Evolutionary conservation across 2,797 vertebrate species (phyloP), one percentile per base, ranked within the genome.

Genomic region (Stomatorhinus walkeri): DNA sequence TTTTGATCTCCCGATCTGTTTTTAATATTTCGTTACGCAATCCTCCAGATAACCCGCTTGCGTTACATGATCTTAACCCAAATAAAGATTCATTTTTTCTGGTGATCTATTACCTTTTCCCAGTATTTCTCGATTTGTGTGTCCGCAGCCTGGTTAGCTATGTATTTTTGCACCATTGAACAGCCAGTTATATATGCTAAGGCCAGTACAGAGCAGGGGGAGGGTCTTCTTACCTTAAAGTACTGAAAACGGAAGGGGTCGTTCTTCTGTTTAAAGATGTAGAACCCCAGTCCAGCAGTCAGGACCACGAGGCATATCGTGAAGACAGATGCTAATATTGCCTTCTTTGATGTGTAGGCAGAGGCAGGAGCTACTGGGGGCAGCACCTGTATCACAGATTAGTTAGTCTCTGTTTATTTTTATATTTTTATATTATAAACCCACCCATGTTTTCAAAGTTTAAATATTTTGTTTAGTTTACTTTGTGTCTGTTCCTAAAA

Each of bases 221-320:
- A 7, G 76, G 7, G 3, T 90, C 46, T 22, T 32, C 90, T 14
- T 90, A 97, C 98, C 95, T 94, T 97, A 22, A 97, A 97, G 88
- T 97, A 95, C 0, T 96, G 96, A 91, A 99, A 99, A 81, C 95
- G 94, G 90, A 96, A 96, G 56, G 94, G 94, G 0, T 93, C 92
- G 0, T 94, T 95, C 91, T 95, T 96, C 91, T 95, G 92, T 90
- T 91, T 96, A 91, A 96, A 92, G 40, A 94, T 91, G 88, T 95
- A 96, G 90, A 95, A 97, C 7, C 94, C 90, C 0, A 91, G 79
- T 0, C 94, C 96, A 0, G 95, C 94, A 0, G 93, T 90, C 19
- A 95, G 90, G 0, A 93, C 92, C 0, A 94, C 85, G 8, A 95
- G 89, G 22, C 95, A 68, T 2, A 93, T 85, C 0, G 94, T 93